Conservation (phyloP, 2,113 vertebrate species). For the Tautogolabrus adspersus region DNA sequence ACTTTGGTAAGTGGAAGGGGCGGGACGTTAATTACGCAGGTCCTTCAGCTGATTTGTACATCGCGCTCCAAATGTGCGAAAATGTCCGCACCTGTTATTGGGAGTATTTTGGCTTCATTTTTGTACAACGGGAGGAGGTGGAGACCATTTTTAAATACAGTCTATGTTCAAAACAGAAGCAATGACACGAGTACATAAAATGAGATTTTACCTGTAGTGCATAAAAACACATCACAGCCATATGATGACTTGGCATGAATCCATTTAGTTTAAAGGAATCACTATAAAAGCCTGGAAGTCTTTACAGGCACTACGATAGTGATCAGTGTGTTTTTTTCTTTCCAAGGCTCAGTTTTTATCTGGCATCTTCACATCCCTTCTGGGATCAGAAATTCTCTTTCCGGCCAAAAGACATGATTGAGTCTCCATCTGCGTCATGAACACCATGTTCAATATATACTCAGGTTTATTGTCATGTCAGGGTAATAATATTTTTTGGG, state of each 20-base stretch:
- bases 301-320: background rate
- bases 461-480: background rate
- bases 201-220: no score
- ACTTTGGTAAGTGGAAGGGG: no score
- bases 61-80: no score
- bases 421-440: constrained; percentile 9
- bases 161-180: no score
- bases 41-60: no score
- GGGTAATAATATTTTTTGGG: background rate
- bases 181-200: no score
- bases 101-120: no score
- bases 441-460: constrained; percentile 5
- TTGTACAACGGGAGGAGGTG: no score
- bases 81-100: no score
- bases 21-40: no score
- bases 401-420: constrained; percentile 1
- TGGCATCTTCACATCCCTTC: constrained; percentile 15
- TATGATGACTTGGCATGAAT: background rate
- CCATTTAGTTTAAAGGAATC: background rate
- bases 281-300: background rate
- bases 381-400: constrained; percentile 6
- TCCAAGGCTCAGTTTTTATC: background rate
- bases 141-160: no score
- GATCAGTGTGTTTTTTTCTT: background rate
- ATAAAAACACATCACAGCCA: no score